phyloP scores from a whole-genome alignment of 2,113 vertebrate species.

The Phalacrocorax carbo region DNA sequence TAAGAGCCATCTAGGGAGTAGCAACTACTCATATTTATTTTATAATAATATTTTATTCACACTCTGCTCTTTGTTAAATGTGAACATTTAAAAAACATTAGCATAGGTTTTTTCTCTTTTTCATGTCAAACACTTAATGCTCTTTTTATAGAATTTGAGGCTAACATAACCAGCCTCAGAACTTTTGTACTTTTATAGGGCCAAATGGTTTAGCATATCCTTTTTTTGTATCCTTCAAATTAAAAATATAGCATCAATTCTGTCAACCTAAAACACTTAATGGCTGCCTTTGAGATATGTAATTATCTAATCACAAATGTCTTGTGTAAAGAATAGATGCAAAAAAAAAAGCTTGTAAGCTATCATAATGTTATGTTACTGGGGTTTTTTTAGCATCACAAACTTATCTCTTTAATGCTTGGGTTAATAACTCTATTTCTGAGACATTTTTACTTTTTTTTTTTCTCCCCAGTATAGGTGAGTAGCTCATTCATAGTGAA shows the following conservation, averaged over 20 bases:
- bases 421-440: neutral
- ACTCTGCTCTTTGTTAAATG: neutral
- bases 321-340: neutral
- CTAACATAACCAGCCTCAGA: neutral
- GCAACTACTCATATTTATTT: neutral
- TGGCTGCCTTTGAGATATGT: neutral
- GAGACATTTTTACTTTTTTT: neutral
- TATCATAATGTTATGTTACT: neutral
- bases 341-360: neutral
- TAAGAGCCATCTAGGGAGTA: neutral
- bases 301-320: neutral
- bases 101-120: neutral
- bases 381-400: neutral
- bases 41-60: neutral
- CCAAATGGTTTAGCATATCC: neutral
- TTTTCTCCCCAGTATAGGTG: neutral
- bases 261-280: neutral
- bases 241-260: neutral
- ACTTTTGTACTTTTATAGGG: neutral
- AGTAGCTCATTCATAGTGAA: neutral
- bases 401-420: neutral
- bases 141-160: neutral
- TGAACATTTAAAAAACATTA: neutral
- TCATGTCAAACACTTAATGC: neutral
- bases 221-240: neutral